phyloP scores from a whole-genome alignment of 2,888 invertebrate species.

The Diachrysia chrysitis region DNA sequence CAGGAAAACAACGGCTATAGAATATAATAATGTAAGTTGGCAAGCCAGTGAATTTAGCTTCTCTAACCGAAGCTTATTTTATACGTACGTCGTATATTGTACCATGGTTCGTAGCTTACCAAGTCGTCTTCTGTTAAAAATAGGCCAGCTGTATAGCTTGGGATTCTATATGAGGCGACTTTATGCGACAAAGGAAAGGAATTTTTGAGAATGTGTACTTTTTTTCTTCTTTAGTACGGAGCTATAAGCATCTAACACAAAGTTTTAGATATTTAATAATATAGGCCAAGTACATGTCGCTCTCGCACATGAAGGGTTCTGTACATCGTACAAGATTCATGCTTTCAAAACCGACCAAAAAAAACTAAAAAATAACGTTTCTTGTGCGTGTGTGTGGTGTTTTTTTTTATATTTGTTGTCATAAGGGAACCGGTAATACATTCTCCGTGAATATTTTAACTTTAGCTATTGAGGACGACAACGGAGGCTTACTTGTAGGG shows the following conservation, averaged over 20 bases:
- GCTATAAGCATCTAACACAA: not conserved
- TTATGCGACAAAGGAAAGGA: not conserved
- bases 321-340: too few relatives aligned
- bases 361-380: too few relatives aligned
- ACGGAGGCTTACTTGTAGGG: too few relatives aligned
- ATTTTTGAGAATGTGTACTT: not conserved
- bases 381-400: too few relatives aligned
- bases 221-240: not conserved
- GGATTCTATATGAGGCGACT: not conserved
- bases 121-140: constrained; percentile 53
- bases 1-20: constrained; percentile 59
- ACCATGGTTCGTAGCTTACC: constrained; percentile 42
- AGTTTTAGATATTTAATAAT: not conserved
- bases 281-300: too few relatives aligned
- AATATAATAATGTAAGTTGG: constrained; percentile 61
- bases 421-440: too few relatives aligned
- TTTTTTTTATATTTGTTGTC: too few relatives aligned
- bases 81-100: constrained; percentile 37
- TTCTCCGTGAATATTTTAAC: too few relatives aligned
- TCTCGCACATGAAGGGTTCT: too few relatives aligned
- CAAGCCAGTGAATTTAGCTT: constrained; percentile 47
- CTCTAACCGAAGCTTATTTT: constrained; percentile 48
- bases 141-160: constrained; percentile 53
- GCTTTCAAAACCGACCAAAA: too few relatives aligned
- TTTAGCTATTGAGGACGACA: too few relatives aligned